Evolutionary conservation across 2,113 vertebrate species (phyloP).

Genomic region (Dendrocopos noguchii): DNA sequence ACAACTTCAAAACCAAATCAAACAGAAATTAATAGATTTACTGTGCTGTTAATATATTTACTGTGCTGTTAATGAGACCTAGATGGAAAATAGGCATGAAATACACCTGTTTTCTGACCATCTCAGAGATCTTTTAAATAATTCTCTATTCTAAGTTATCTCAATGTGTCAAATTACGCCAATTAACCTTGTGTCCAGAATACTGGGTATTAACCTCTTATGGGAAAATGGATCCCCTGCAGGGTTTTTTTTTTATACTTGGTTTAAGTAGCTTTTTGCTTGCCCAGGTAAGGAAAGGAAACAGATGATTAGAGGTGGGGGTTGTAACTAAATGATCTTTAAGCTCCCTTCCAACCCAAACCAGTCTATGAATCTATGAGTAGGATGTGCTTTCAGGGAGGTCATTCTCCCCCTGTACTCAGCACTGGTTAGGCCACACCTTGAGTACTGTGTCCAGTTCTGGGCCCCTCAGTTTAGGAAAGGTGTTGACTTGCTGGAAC

Average conservation of each 20-base stretch:
- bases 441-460: too few species aligned
- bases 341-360: too few species aligned
- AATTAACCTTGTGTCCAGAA: constrained; percentile 8
- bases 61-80: not conserved
- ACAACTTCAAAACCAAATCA: not conserved
- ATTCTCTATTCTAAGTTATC: not conserved
- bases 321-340: too few species aligned
- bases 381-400: not conserved
- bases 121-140: not conserved
- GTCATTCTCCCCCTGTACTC: too few species aligned
- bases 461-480: too few species aligned
- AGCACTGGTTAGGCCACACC: too few species aligned
- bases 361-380: not conserved
- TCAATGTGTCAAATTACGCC: constrained; percentile 1
- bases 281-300: not conserved
- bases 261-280: not conserved
- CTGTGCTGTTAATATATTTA: not conserved
- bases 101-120: not conserved
- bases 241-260: constrained; percentile 37
- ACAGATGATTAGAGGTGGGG: not conserved
- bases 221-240: not conserved
- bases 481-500: too few species aligned
- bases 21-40: not conserved
- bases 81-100: not conserved
- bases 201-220: constrained; percentile 20